phyloP scores from a whole-genome alignment of 2,888 invertebrate genomes.

The Drosophila anceps region DNA sequence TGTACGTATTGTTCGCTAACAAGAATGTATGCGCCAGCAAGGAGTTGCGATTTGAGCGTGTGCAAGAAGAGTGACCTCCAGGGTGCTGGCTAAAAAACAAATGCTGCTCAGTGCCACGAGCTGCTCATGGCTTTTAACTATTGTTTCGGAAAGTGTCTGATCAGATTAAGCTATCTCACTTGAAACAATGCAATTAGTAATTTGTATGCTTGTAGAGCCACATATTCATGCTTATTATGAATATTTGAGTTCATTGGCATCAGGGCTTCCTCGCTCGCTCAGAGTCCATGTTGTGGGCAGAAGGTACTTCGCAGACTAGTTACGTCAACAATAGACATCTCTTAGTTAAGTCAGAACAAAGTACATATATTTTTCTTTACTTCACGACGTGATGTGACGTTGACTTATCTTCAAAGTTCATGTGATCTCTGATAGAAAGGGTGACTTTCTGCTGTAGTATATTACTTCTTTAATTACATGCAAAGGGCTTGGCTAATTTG shows the following conservation, averaged over 20 bases:
- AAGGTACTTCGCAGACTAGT: too few relatives aligned
- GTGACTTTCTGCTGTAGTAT: background rate
- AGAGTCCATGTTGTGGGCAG: too few relatives aligned
- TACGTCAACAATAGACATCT: background rate
- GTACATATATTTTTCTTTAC: background rate
- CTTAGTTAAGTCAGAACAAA: too few relatives aligned
- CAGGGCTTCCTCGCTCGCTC: too few relatives aligned
- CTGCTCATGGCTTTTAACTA: background rate
- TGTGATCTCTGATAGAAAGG: background rate
- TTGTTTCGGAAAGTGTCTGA: background rate
- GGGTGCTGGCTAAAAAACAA: slow-evolving; percentile 2
- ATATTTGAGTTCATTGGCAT: too few relatives aligned
- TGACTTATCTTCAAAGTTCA: background rate
- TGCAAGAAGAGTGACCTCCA: slow-evolving; percentile 18
- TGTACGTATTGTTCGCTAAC: slow-evolving; percentile 27
- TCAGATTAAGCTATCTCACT: background rate
- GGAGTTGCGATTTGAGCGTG: slow-evolving; percentile 10
- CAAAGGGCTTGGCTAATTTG: background rate
- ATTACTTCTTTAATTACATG: background rate
- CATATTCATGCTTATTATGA: too few relatives aligned
- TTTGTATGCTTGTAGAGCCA: background rate
- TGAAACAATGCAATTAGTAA: background rate
- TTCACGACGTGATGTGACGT: background rate
- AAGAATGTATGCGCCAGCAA: slow-evolving; percentile 6
- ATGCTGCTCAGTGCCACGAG: background rate